These are phyloP conservation scores for Helogale parvula DNA, from an alignment of 2,113 vertebrate species.

Conservation along the genomic window DNA sequence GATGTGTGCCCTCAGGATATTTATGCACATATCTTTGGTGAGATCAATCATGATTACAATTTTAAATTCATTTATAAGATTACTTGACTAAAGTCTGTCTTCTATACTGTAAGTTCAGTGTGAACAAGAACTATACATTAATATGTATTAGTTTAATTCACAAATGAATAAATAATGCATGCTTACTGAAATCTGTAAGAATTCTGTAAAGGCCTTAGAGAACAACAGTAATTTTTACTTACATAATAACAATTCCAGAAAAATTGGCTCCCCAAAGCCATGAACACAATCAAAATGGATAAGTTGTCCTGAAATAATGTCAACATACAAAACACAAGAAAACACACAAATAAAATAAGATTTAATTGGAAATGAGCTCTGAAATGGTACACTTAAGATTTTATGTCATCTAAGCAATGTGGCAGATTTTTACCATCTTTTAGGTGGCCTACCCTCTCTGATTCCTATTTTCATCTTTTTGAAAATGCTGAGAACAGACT, in stretches of 20 bases:
- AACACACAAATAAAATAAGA: constrained; percentile 21
- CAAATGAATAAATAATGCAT: not conserved
- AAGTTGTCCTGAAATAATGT: constrained; percentile 10
- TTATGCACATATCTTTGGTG: not conserved
- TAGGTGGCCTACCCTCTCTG: not conserved
- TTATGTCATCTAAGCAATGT: constrained; percentile 45
- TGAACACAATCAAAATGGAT: not conserved
- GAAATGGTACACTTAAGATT: constrained; percentile 18
- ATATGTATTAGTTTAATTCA: constrained; percentile 4
- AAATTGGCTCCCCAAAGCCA: not conserved
- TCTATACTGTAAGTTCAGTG: constrained; percentile 5
- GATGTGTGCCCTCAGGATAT: not conserved
- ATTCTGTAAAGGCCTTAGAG: not conserved
- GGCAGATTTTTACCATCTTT: constrained; percentile 5
- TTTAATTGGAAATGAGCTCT: not conserved
- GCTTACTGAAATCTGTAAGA: constrained; percentile 7
- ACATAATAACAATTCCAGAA: constrained; percentile 11
- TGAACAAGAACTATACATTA: not conserved
- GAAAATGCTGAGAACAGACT: constrained; percentile 55
- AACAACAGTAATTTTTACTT: constrained; percentile 1
- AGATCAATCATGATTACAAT: not conserved
- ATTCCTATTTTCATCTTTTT: constrained; percentile 21
- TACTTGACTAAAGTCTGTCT: constrained; percentile 21
- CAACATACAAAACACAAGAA: not conserved
- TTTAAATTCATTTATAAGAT: constrained; percentile 24